A percentile compares a stretch with the other conserved stretches of the same genome.
Evolutionary conservation across 1,140 invertebrate genomes (phyloP).

Genomic region (Oedothorax gibbosus): DNA sequence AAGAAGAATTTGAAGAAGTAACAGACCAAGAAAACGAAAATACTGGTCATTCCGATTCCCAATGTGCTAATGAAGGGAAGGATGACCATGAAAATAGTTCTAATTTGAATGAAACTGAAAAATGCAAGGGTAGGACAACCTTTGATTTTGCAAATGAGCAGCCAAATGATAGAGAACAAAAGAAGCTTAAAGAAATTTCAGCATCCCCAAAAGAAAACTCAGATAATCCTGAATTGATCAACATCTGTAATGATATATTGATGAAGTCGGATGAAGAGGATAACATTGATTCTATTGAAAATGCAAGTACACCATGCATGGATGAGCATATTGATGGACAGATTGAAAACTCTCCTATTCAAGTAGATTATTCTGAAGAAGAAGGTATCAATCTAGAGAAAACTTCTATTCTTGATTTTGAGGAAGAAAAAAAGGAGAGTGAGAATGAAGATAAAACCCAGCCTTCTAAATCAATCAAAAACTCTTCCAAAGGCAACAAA

Average conservation of each 20-base stretch:
- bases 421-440: slow-evolving; percentile 21
- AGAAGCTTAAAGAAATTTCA: background rate
- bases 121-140: slow-evolving; percentile 65
- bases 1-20: slow-evolving; percentile 44
- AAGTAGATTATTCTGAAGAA: slow-evolving; percentile 71
- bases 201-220: background rate
- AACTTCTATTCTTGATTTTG: slow-evolving; percentile 29
- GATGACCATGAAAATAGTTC: slow-evolving; percentile 31
- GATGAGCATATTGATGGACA: slow-evolving; percentile 50
- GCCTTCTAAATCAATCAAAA: background rate
- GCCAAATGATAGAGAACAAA: slow-evolving; percentile 3
- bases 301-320: slow-evolving; percentile 53
- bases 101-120: slow-evolving; percentile 64
- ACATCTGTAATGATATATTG: slow-evolving; percentile 38
- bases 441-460: slow-evolving; percentile 9
- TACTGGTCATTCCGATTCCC: slow-evolving; percentile 38
- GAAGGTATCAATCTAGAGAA: slow-evolving; percentile 73
- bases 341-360: slow-evolving; percentile 47
- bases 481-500: background rate
- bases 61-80: slow-evolving; percentile 19
- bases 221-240: background rate
- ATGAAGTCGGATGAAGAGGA: slow-evolving; percentile 58
- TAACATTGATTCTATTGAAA: slow-evolving; percentile 38
- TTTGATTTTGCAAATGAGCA: slow-evolving; percentile 18
- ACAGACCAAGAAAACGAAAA: slow-evolving; percentile 62